Percentiles rank a stretch among this genome's conserved stretches.
Conservation (phyloP, 92 coral and sea anemone genomes). For the Virgularia gustaviana region DNA sequence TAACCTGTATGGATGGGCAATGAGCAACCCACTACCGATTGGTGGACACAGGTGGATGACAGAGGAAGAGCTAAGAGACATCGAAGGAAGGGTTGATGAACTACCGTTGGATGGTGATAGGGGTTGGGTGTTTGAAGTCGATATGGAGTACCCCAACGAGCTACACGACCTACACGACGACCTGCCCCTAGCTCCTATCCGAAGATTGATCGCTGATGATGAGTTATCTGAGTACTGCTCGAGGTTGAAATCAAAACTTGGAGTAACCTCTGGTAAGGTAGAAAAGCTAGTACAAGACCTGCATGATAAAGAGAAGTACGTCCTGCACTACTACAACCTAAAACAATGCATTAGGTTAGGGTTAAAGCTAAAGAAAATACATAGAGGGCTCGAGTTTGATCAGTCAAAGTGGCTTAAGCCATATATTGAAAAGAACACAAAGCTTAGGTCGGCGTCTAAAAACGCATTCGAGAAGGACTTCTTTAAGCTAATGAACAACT, state of each 20-base stretch:
- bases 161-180: slow-evolving; percentile 3
- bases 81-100: too few relatives aligned
- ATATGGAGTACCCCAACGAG: slow-evolving; percentile 1
- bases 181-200: not conserved
- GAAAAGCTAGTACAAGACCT: not conserved
- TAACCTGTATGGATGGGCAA: slow-evolving; percentile 15
- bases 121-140: not conserved
- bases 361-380: not conserved
- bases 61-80: not conserved
- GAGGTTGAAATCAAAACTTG: not conserved
- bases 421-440: not conserved
- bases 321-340: not conserved
- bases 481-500: not conserved
- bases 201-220: not conserved
- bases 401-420: slow-evolving; percentile 2
- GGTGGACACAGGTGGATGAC: not conserved
- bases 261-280: not conserved
- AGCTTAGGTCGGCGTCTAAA: not conserved
- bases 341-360: not conserved
- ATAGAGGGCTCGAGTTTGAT: not conserved
- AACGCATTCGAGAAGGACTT: slow-evolving; percentile 8
- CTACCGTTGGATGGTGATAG: too few relatives aligned
- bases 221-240: not conserved
- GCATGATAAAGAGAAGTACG: not conserved
- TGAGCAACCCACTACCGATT: not conserved